Conservation (phyloP, 2,888 invertebrate species). For the Dendrolimus houi region DNA sequence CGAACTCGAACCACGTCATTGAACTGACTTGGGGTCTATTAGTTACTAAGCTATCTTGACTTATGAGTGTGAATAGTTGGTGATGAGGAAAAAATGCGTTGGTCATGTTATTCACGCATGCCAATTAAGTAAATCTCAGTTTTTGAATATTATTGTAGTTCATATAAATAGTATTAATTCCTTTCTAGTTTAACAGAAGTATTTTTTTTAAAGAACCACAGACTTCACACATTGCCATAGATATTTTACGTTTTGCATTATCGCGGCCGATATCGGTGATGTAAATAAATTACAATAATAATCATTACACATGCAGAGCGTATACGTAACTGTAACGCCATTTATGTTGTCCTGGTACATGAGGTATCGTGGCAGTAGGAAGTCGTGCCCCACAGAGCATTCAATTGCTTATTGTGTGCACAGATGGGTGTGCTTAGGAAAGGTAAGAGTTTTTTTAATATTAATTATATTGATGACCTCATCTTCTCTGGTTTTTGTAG, state of each 20-base stretch:
- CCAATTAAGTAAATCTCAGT: no score
- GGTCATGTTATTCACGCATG: no score
- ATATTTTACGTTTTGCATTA: slow-evolving; percentile 1
- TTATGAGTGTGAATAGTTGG: no score
- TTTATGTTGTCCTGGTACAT: slow-evolving; percentile 36
- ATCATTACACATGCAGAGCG: slow-evolving; percentile 52
- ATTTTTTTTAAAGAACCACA: no score
- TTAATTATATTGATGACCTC: background rate
- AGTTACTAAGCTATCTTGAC: no score
- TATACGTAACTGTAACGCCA: slow-evolving; percentile 56
- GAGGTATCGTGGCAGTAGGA: slow-evolving; percentile 29
- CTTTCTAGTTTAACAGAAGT: no score
- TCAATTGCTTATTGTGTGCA: slow-evolving; percentile 24
- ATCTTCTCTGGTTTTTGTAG: no score
- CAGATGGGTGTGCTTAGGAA: slow-evolving; percentile 38
- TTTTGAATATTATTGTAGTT: no score
- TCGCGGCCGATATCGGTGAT: slow-evolving; percentile 17
- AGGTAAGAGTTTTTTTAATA: slow-evolving; percentile 24
- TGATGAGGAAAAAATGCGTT: no score
- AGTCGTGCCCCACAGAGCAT: slow-evolving; percentile 31
- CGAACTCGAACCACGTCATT: no score
- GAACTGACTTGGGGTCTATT: no score
- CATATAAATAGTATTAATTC: no score
- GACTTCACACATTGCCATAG: slow-evolving; percentile 4
- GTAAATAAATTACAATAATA: slow-evolving; percentile 42